Percentiles rank a stretch among this genome's conserved stretches.
These are phyloP conservation scores for Gymnosoma rotundatum DNA, from an alignment of 2,888 invertebrate genomes.

Conservation along the genomic window DNA sequence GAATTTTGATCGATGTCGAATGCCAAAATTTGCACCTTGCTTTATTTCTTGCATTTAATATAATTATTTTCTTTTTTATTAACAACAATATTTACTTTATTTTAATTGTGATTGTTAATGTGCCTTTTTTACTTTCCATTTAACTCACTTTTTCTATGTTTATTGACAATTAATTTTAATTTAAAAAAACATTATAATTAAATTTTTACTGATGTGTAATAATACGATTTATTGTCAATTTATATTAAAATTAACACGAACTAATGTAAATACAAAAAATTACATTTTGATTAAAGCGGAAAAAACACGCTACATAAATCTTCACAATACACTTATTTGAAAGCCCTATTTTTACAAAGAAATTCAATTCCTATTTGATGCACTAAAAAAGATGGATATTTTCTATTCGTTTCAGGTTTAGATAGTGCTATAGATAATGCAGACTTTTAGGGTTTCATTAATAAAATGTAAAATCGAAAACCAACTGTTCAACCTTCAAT, in stretches of 20 bases:
- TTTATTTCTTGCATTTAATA: not conserved
- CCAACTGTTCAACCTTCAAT: too few species aligned
- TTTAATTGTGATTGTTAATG: slow-evolving; percentile 17
- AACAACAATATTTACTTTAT: slow-evolving; percentile 23
- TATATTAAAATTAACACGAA: not conserved
- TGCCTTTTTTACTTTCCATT: slow-evolving; percentile 2
- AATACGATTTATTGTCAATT: slow-evolving; percentile 20
- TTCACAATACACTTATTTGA: too few species aligned
- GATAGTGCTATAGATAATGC: too few species aligned
- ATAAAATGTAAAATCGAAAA: too few species aligned
- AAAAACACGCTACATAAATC: too few species aligned
- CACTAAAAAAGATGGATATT: too few species aligned
- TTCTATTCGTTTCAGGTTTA: too few species aligned
- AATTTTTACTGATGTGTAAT: slow-evolving; percentile 39
- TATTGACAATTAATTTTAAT: slow-evolving; percentile 46
- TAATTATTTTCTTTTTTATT: not conserved
- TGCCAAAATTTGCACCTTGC: too few species aligned
- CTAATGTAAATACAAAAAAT: not conserved
- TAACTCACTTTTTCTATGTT: slow-evolving; percentile 14
- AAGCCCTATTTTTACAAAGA: too few species aligned
- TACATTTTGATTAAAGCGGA: not conserved
- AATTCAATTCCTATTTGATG: too few species aligned
- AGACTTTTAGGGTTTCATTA: too few species aligned
- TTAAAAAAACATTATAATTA: slow-evolving; percentile 19
- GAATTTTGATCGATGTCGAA: too few species aligned